A percentile compares a stretch with the other conserved stretches of the same genome.
phyloP scores from a whole-genome alignment of 1,140 invertebrate species.

The Bombus polaris region DNA sequence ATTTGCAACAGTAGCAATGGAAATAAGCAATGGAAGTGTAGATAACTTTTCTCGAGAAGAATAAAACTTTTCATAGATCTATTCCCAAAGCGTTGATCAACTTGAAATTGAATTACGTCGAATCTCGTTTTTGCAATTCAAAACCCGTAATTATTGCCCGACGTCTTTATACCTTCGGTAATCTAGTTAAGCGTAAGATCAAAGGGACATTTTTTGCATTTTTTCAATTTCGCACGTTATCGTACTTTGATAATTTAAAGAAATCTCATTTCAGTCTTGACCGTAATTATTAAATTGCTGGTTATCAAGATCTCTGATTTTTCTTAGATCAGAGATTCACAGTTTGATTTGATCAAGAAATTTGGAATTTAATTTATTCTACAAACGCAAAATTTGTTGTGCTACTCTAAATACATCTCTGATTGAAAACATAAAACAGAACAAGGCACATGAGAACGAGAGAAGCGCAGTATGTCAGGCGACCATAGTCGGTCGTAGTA shows the following conservation, averaged over 20 bases:
- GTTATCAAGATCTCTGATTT: too few species aligned
- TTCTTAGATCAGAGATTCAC: too few species aligned
- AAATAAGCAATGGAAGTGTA: background rate
- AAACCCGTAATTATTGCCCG: constrained; percentile 32
- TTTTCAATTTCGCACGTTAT: constrained; percentile 8
- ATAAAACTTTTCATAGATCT: background rate
- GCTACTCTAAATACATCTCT: too few species aligned
- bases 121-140: constrained; percentile 31
- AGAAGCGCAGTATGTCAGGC: background rate
- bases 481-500: background rate
- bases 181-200: constrained; percentile 26
- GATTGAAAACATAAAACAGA: too few species aligned
- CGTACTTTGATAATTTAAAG: background rate
- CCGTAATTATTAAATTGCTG: too few species aligned
- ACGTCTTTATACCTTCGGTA: constrained; percentile 10
- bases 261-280: background rate
- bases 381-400: too few species aligned
- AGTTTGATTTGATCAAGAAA: too few species aligned
- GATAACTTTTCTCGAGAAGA: background rate
- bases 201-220: constrained; percentile 14
- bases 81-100: background rate
- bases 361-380: too few species aligned
- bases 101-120: constrained; percentile 33
- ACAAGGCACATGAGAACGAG: too few species aligned
- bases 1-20: background rate